Percentiles rank a stretch among this genome's conserved stretches.
Conservation (phyloP, 1,140 invertebrate genomes). For the Papilio polytes region DNA sequence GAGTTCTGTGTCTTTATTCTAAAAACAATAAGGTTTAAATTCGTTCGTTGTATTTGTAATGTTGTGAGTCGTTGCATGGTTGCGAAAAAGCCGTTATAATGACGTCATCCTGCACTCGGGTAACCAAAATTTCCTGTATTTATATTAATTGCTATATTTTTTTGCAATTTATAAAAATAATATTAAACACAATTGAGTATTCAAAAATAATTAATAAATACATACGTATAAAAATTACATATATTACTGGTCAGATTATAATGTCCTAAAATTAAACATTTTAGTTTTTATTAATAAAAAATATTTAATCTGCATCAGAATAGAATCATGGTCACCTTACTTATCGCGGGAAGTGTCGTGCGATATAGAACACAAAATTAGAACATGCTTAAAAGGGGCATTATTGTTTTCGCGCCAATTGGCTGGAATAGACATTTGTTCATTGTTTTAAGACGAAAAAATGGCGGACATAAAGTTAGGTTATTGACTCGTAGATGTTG, state of each 20-base stretch:
- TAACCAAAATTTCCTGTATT: neutral
- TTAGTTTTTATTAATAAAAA: neutral
- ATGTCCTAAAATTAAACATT: neutral
- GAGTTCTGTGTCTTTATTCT: neutral
- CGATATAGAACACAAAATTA: slow-evolving; percentile 20
- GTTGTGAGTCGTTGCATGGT: neutral
- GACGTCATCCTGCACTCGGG: neutral
- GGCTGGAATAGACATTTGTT: slow-evolving; percentile 20
- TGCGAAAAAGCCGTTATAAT: neutral
- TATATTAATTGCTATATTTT: neutral
- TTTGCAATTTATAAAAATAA: neutral
- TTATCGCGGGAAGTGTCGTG: slow-evolving; percentile 6
- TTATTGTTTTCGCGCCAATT: slow-evolving; percentile 24
- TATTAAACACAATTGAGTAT: neutral
- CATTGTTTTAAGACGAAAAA: slow-evolving; percentile 28
- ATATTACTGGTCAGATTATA: too few species aligned
- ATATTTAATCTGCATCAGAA: neutral
- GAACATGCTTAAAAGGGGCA: neutral
- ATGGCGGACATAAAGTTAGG: slow-evolving; percentile 15
- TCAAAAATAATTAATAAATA: neutral
- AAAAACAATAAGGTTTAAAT: neutral
- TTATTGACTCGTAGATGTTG: slow-evolving; percentile 8
- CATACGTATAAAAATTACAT: too few species aligned
- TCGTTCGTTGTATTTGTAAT: neutral
- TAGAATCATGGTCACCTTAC: slow-evolving; percentile 2